Base-by-base conservation (phyloP, 2,888 invertebrate genomes). In the Zaprionus lineosus region DNA sequence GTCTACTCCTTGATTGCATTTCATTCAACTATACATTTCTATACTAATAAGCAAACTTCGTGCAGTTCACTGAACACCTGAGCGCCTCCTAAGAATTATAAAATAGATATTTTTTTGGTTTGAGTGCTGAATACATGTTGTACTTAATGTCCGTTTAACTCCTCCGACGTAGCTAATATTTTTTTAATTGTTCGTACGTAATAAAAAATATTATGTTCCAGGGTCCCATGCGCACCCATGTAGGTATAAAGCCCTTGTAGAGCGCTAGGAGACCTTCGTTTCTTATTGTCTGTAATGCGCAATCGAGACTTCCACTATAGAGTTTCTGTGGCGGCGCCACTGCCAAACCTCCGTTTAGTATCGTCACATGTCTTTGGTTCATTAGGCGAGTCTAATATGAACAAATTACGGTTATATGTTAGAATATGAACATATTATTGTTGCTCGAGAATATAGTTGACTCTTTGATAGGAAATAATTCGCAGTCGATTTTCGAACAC, bases 171-270 rank as follows among this genome's bases (percentile, higher is more conserved):
- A 59, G 29, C 44, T 94, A 93, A 56, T 94, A 82, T 77, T 92
- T 92, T 90, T 97, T 97, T 64, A 98, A 92, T 89, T 97, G 97
- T 90, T 98, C 98, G 90, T 97, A 98, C 5, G 96, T 95, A 87
- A 97, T 93, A 91, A 98, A 98, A 92, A 98, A 98, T 88, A 98
- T 97, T 70, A 98, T 95, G 91, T 98, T 98, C 98, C 98, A 98
- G 3, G 98, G 98, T 0, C 98, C 98, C 94, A 98, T 96, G 73
- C 98, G 93, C 74, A 98, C 92, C 95, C 96, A 96, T 15, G 97
- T 97, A n/a, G 98, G 98, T 71, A 98, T 92, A 91, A 98, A 98
- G 16, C 98, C 98, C 92, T 97, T 97, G 91, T 98, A 98, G 50
- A 98, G 92, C 21, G 98, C 97, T 81, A 92, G 90, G 68, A 95